Evolutionary conservation across 37 sponge, comb jelly and placozoan species (phyloP).

Genomic region (Crambe crambe): DNA sequence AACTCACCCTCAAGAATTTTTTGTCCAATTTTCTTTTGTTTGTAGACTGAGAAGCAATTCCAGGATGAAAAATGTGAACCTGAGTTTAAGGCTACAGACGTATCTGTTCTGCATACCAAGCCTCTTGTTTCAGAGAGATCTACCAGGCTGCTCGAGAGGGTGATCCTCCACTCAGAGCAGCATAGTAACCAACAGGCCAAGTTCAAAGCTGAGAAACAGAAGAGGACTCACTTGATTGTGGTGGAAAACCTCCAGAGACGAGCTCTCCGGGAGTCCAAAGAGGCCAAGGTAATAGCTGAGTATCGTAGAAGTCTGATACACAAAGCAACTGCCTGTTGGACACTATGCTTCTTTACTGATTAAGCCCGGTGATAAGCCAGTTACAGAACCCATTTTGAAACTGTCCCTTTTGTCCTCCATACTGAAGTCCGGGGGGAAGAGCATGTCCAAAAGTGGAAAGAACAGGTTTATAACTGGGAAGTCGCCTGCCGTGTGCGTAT

Average conservation of each 20-base stretch:
- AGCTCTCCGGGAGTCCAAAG: constrained; percentile 46
- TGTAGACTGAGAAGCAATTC: constrained; percentile 40
- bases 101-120: constrained; percentile 25
- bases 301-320: constrained; percentile 62
- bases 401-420: no score
- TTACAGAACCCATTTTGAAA: constrained; percentile 51
- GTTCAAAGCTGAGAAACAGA: constrained; percentile 37
- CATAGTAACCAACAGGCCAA: constrained; percentile 46
- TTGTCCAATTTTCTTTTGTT: neutral
- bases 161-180: constrained; percentile 61
- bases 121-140: constrained; percentile 56
- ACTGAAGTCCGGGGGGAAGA: no score
- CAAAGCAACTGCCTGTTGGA: constrained; percentile 73
- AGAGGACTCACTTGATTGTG: constrained; percentile 15
- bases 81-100: constrained; percentile 56
- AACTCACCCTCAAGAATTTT: neutral
- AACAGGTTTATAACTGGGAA: no score
- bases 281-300: constrained; percentile 36
- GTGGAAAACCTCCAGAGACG: constrained; percentile 28
- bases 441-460: no score
- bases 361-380: constrained; percentile 31
- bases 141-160: constrained; percentile 37
- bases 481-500: no score
- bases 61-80: constrained; percentile 22
- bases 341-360: constrained; percentile 51